Percentiles rank a stretch among this genome's conserved stretches.
These are phyloP conservation scores for Eucera pruinosa DNA, from an alignment of 2,888 invertebrate genomes.

Conservation along the genomic window DNA sequence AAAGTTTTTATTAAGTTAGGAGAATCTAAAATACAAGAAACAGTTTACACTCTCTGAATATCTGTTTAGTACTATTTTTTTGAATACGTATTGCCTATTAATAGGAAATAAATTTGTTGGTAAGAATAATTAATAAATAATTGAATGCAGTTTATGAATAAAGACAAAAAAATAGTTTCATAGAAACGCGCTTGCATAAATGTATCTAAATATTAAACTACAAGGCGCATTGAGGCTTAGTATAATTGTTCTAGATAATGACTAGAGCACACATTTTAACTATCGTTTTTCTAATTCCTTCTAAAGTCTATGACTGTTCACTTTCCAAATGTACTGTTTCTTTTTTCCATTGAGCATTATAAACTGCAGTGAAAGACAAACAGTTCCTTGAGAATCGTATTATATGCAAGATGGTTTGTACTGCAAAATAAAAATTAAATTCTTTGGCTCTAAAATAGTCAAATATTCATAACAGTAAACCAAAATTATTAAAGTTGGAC, in stretches of 20 bases:
- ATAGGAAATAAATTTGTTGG: conserved; percentile 13
- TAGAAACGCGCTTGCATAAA: conserved; percentile 51
- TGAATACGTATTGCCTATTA: background rate
- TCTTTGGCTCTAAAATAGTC: conserved; percentile 34
- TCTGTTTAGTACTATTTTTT: background rate
- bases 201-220: conserved; percentile 72
- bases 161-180: conserved; percentile 32
- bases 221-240: conserved; percentile 81
- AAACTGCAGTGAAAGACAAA: conserved; percentile 50
- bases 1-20: background rate
- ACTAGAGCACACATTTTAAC: conserved; percentile 80
- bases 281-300: conserved; percentile 57
- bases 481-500: conserved; percentile 3
- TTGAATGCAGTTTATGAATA: too few relatives aligned
- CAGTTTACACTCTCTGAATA: background rate
- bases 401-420: conserved; percentile 32
- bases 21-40: conserved; percentile 3
- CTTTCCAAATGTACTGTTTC: conserved; percentile 37
- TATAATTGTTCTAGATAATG: conserved; percentile 77
- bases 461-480: background rate
- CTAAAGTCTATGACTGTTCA: conserved; percentile 51
- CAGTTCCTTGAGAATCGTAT: conserved; percentile 28
- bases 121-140: conserved; percentile 6
- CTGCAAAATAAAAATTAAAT: conserved; percentile 33
- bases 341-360: conserved; percentile 52